phyloP scores from a whole-genome alignment of 92 coral and sea anemone species.

The Nematostella vectensis region DNA sequence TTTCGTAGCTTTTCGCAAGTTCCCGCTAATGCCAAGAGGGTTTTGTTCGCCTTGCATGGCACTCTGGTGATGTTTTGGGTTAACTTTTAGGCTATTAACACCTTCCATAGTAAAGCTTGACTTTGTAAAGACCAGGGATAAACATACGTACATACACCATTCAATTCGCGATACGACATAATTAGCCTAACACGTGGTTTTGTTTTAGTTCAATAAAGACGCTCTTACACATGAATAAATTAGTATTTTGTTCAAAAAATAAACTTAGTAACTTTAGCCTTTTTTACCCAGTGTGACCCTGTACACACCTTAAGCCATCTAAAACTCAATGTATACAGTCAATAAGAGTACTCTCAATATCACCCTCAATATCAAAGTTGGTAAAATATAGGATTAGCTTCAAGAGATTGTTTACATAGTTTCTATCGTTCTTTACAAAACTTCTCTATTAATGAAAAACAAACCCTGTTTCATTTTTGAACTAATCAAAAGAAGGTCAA shows the following conservation, averaged over 20 bases:
- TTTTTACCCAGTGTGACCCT: neutral
- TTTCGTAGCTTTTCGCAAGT: too few species aligned
- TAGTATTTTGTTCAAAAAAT: neutral
- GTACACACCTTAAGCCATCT: neutral
- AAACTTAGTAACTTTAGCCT: neutral
- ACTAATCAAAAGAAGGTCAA: neutral
- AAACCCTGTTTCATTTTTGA: neutral
- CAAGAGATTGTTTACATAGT: constrained; percentile 1
- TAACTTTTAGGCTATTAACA: neutral
- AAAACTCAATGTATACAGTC: neutral
- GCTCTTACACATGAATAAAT: constrained; percentile 1
- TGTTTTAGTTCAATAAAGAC: neutral
- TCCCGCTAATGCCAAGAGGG: too few species aligned
- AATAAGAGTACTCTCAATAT: too few species aligned
- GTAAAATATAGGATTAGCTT: too few species aligned
- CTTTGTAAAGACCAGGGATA: constrained; percentile 8
- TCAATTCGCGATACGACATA: neutral
- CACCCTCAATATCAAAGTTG: too few species aligned
- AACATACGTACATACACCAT: constrained; percentile 28
- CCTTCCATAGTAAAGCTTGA: neutral
- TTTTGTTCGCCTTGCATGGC: neutral
- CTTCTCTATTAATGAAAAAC: neutral
- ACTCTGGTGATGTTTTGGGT: neutral
- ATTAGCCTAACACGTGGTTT: neutral
- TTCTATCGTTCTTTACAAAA: neutral